Evolutionary conservation across 2,888 invertebrate genomes (phyloP), one percentile per base, ranked within the genome.

Genomic region (Phyto melanocephala): DNA sequence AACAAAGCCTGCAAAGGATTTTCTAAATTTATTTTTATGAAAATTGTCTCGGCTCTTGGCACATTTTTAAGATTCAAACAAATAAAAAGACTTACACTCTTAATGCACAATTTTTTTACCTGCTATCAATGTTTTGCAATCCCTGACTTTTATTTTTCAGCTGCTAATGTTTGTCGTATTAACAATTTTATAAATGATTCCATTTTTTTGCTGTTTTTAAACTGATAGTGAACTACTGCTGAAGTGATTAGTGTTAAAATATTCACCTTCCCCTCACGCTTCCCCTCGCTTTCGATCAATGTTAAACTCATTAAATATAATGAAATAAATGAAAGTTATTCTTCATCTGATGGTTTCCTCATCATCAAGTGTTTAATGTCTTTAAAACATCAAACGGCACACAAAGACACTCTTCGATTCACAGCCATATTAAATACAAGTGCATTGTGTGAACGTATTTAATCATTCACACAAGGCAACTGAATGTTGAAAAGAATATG

Each of bases 171-270:
- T n/a, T n/a, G 40, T 22, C 17, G 6, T 50, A 22, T 65, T n/a
- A 56, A 47, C 58, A 60, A 71, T 52, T 28, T 40, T 7, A 24
- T 80, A 28, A 71, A 60, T 52, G 47, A 47, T 33, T 42, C 20
- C n/a, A 11, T 2, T 33, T 17, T 40, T 40, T 24, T 35, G 60
- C 60, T 22, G 33, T 33, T 7, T 63, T 62, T 54, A 20, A 7
- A 35, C 76, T 83, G 81, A 83, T n/a, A n/a, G n/a, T 85, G 85
- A 85, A 85, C 84, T 86, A 86, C 84, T 86, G 80, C 84, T 85
- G 84, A 87, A 85, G 85, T 82, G 85, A 80, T 80, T 76, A 68
- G 42, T 63, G 63, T 24, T 37, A n/a, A 63, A 67, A 20, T 24
- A 6, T 47, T n/a, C n/a, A n/a, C 1, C 20, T 40, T 24, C 15